phyloP scores from a whole-genome alignment of 1,140 invertebrate genomes.

The Aleiodes sp. region DNA sequence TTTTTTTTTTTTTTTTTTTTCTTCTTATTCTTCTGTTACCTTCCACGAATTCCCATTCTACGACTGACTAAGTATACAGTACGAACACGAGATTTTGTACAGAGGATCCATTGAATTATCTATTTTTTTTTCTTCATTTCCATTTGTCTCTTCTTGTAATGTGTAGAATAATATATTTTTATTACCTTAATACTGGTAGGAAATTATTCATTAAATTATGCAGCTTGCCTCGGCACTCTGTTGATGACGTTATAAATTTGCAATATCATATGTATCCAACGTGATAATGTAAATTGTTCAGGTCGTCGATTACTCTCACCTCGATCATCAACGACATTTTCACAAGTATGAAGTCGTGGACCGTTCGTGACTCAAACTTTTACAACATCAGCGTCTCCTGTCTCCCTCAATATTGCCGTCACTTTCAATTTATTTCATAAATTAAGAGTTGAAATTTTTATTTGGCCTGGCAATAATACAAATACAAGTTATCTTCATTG shows the following conservation, averaged over 20 bases:
- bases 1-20: too few relatives aligned
- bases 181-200: too few relatives aligned
- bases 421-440: too few relatives aligned
- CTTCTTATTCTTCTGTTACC: constrained; percentile 2
- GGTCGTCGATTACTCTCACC: too few relatives aligned
- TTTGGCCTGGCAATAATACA: too few relatives aligned
- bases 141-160: background rate
- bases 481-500: background rate
- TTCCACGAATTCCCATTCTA: constrained; percentile 22
- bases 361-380: background rate
- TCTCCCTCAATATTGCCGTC: too few relatives aligned
- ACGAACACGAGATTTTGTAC: background rate
- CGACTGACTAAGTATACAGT: constrained; percentile 19
- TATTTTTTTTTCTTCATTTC: constrained; percentile 3
- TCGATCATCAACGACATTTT: too few relatives aligned
- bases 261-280: background rate
- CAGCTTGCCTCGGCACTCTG: background rate
- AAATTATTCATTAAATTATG: background rate
- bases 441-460: too few relatives aligned
- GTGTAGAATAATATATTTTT: background rate
- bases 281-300: background rate
- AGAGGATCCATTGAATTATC: background rate
- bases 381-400: too few relatives aligned
- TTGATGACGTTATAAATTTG: background rate
- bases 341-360: background rate